Evolutionary conservation across 2,113 vertebrate genomes (phyloP).

Genomic region (Ailurus styani): DNA sequence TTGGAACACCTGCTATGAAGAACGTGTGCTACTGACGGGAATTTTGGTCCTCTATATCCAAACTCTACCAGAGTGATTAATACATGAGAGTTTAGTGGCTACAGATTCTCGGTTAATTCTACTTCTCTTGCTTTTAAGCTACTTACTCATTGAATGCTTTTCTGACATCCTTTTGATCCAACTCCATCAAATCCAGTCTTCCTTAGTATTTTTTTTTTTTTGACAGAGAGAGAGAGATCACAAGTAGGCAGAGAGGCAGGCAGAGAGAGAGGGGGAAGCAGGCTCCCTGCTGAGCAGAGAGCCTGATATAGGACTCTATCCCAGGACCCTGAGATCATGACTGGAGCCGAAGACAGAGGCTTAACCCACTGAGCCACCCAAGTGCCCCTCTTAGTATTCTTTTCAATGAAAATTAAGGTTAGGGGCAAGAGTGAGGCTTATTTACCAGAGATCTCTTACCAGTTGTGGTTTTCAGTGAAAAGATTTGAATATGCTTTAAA

Average conservation of each 20-base stretch:
- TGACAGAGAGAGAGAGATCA: too few species aligned
- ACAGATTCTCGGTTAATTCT: background rate
- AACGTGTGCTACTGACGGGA: accelerated
- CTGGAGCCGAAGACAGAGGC: too few species aligned
- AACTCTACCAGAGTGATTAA: background rate
- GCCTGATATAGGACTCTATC: too few species aligned
- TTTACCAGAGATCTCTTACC: background rate
- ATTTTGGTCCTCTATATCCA: background rate
- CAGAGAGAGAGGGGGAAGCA: too few species aligned
- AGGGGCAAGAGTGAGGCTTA: background rate
- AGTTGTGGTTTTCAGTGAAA: background rate
- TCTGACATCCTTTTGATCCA: conserved; percentile 3
- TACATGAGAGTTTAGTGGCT: background rate
- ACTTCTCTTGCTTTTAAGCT: background rate
- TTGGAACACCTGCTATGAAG: background rate
- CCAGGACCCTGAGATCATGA: too few species aligned
- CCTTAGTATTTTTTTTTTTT: background rate
- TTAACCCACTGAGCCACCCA: too few species aligned
- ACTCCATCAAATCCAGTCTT: background rate
- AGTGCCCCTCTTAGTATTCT: background rate
- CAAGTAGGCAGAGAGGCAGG: too few species aligned
- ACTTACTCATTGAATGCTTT: background rate
- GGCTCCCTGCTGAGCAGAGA: too few species aligned
- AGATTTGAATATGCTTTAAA: background rate
- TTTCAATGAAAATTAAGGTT: conserved; percentile 4